Conservation (phyloP, 1,140 invertebrate genomes). For the Bombus pyrosoma region DNA sequence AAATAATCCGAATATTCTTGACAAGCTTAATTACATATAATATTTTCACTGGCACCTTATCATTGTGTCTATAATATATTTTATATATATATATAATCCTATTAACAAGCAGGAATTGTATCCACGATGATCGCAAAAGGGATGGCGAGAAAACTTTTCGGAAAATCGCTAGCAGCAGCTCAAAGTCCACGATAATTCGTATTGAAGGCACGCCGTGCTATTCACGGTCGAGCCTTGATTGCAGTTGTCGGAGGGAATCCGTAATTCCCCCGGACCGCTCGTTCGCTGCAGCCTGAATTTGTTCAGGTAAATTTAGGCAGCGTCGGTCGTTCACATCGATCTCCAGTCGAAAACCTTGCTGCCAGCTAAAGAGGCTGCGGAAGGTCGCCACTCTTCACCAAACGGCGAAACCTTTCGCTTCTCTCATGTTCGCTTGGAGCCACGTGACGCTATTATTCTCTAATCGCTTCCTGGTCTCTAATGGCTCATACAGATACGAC, state of each 20-base stretch:
- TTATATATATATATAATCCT: too few species aligned
- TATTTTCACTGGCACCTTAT: too few species aligned
- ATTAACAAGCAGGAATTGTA: not conserved
- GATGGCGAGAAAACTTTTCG: not conserved
- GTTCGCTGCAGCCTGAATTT: conserved; percentile 1
- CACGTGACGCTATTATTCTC: not conserved
- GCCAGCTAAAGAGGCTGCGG: too few species aligned
- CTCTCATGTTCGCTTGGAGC: too few species aligned
- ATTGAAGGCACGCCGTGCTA: not conserved
- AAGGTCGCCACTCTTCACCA: not conserved
- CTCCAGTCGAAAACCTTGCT: not conserved
- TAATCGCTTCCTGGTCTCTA: not conserved
- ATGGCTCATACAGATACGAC: too few species aligned
- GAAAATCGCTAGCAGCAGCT: not conserved
- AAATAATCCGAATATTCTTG: too few species aligned
- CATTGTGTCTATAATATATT: too few species aligned
- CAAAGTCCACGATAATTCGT: not conserved
- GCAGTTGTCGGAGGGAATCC: not conserved
- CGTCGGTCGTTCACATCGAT: conserved; percentile 23
- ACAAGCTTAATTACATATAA: too few species aligned
- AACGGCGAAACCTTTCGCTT: not conserved
- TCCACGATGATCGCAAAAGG: not conserved
- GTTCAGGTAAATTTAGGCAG: conserved; percentile 19
- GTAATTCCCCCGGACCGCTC: not conserved
- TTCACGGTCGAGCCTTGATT: not conserved